These are phyloP conservation scores for Crematogaster levior DNA, from an alignment of 2,888 invertebrate species.

Conservation along the genomic window DNA sequence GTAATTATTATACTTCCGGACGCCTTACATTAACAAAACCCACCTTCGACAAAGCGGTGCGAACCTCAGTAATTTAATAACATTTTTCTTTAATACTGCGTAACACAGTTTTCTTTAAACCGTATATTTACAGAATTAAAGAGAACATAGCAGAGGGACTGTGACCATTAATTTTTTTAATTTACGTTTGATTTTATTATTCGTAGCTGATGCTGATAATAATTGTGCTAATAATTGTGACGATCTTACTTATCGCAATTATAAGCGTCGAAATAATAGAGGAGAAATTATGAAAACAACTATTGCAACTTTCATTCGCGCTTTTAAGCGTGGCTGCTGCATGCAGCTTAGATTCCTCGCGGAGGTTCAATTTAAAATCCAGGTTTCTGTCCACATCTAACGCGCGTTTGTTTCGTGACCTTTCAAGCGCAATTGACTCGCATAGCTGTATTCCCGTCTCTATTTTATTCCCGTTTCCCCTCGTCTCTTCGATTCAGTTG, in stretches of 20 bases:
- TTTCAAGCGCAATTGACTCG: conserved; percentile 48
- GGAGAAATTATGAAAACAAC: conserved; percentile 1
- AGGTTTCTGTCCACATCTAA: background rate
- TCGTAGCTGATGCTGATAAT: background rate
- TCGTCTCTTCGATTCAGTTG: conserved; percentile 24
- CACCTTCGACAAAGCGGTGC: background rate
- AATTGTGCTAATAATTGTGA: background rate
- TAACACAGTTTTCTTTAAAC: too few species aligned
- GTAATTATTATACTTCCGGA: background rate
- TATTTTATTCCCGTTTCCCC: background rate
- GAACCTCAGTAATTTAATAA: background rate
- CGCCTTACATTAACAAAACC: conserved; percentile 6
- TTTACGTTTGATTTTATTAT: background rate
- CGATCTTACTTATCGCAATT: background rate
- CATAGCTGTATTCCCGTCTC: conserved; percentile 41
- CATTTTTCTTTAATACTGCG: background rate
- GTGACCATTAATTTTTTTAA: background rate
- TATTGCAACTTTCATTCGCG: background rate
- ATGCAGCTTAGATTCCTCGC: background rate
- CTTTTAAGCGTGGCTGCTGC: background rate
- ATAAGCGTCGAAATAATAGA: background rate
- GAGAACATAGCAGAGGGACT: too few species aligned
- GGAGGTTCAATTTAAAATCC: background rate
- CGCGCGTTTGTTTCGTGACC: conserved; percentile 14
- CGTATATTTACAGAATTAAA: too few species aligned